Base-by-base conservation (phyloP, 2,113 vertebrate genomes). In the Onychostoma macrolepis region DNA sequence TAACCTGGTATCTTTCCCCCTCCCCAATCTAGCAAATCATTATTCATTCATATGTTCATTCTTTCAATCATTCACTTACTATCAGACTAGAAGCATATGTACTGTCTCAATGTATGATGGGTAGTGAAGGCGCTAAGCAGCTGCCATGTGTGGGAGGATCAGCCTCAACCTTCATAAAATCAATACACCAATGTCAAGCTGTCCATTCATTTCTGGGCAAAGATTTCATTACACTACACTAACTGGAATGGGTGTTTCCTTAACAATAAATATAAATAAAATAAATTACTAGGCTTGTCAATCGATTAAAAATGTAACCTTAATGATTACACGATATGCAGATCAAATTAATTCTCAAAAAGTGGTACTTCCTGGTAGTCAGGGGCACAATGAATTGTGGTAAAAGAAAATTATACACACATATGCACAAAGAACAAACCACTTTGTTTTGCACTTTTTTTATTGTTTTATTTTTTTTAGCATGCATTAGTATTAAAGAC, bases 91-190 rank as follows among this genome's bases (percentile, higher is more conserved):
- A 72, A n/a, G 38, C 53, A 88, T 38, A 80, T 56, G 48, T 61
- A 26, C 4, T 43, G 30, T 53, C 78, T 61, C 6, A n/a, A 30
- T 80, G 50, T 63, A 92, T 90, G 89, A 91, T 88, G 86, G 24
- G 30, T 45, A 86, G 53, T 58, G 5, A 86, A 79, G 38, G 63
- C 84, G 36, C 71, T 78, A 85, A 72, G 50, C 63, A 53, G n/a
- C 85, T 84, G 43, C 21, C 50, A 89, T 72, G 36, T 83, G 45
- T 71, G 63, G 53, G 21, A 45, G 30, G 36, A 53, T 79, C 75
- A 85, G 75, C 53, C n/a, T 72, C 24, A 83, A 21, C 28, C 58
- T 45, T 48, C 75, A 41, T 77, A 28, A 71, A 88, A 86, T 83
- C 58, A 83, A 86, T 79, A 58, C 45, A 43, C 24, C 15, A 7